Conservation (phyloP, 2,797 vertebrate species). For the Acanthiza pusilla region DNA sequence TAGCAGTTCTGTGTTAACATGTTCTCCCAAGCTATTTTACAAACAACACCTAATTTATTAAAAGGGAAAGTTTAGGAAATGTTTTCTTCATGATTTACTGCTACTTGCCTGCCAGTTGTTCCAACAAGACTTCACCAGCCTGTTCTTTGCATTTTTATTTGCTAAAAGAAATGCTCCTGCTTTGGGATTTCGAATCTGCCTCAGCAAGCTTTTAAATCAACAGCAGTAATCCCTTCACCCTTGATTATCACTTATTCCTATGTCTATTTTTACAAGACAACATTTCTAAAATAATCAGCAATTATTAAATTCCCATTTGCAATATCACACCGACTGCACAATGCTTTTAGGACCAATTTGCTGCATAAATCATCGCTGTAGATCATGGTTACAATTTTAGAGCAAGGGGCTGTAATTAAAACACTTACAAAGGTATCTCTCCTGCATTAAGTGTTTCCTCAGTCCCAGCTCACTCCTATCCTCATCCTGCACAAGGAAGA, state of each 20-base stretch:
- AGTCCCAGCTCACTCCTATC: background rate
- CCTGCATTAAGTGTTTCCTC: background rate
- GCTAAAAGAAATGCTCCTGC: background rate
- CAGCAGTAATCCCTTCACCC: background rate
- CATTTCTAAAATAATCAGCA: constrained; percentile 16
- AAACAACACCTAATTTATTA: constrained; percentile 39
- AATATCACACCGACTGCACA: background rate
- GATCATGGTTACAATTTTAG: background rate
- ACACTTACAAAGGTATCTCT: background rate
- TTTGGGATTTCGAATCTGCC: background rate
- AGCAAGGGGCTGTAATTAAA: background rate
- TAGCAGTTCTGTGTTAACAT: background rate
- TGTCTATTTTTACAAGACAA: background rate
- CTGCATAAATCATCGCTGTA: background rate
- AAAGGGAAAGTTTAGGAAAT: constrained; percentile 12
- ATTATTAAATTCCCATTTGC: constrained; percentile 19
- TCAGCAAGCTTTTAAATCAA: constrained; percentile 27
- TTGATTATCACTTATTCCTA: background rate
- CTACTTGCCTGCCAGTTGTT: constrained; percentile 22
- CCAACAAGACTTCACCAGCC: background rate
- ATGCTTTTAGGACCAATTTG: background rate
- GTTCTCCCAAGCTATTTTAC: constrained; percentile 11
- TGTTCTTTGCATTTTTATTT: constrained; percentile 14
- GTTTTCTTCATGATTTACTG: constrained; percentile 10
- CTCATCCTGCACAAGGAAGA: background rate